Base-by-base conservation (phyloP, 2,113 vertebrate species). In the Rana temporaria region DNA sequence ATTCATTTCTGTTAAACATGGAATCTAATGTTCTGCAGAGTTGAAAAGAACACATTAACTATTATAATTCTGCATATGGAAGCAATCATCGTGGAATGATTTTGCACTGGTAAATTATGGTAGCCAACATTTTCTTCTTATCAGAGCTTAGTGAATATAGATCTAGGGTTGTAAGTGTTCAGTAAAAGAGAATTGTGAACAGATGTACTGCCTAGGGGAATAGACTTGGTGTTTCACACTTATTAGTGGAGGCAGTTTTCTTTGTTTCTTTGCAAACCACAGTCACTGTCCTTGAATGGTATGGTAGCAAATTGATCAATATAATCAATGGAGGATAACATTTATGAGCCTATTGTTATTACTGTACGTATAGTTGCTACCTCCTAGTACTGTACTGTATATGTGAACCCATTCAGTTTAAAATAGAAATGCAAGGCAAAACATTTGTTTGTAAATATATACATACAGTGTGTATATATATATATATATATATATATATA, bases 91-190 rank as follows among this genome's bases (percentile, higher is more conserved):
- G 38, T 62, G 72, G 19, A 75, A 75, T 75, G 72, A 75, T 75
- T 48, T 75, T 62, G 72, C 72, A 75, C 72, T 60, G 72, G 72
- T 62, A 62, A 75, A 60, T 60, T 75, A 57, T 75, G 72, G 72
- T 75, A 75, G 72, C 72, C 72, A 75, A 75, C 62, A 65, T 65
- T 65, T 78, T 20, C 60, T 65, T 65, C 62, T 78, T 78, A 78
- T 78, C 75, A 53, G 22, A 48, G 42, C 60, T 78, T 78, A 78
- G 75, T 78, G 75, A 78, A 78, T 78, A 65, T 64, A 65, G 75
- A 78, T 78, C 75, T 78, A 26, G 60, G 55, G 75, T 78, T 64
- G 75, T 78, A 78, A 64, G 60, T 78, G 60, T 78, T 78, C 75
- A 65, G 60, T 65, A 64, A 48, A 55, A 78, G 52, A 53, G 72